Base-by-base conservation (phyloP, 1,140 invertebrate species). In the Pogonomyrmex barbatus region DNA sequence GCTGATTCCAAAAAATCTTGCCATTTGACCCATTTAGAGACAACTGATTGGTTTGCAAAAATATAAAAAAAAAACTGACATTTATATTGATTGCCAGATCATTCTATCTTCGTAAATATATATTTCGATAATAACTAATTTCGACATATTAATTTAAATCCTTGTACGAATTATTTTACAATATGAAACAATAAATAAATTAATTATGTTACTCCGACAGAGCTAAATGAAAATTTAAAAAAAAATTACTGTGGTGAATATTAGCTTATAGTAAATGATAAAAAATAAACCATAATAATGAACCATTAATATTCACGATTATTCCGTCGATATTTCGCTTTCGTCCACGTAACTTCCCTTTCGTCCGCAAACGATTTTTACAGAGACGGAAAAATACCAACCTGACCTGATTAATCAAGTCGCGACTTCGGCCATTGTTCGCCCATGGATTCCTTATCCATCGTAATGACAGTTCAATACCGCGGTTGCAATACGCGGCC, bases 401-500 rank as follows among this genome's bases (percentile, higher is more conserved):
- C 62, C 24, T 70, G 52, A 58, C 50, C 63, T 58, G 45, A 70
- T 81, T 70, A 58, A 81, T 70, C 50, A 70, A 81, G 70, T 70
- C 50, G 24, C 77, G 36, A 52, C 33, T 39, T 42, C n/a, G 9
- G 36, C 50, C 24, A 45, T 81, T 81, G 78, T 56, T 70, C n/a
- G 47, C 47, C 47, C 4, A 24, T n/a, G 77, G 77, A 54, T 70
- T 81, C 63, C 63, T 81, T 70, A 81, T 68, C 17, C 62, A 67
- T 17, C 77, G 77, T 54, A 68, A 54, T 54, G 50, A 47, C 30
- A 24, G 42, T 70, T 81, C 78, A 56, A 70, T 81, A 70, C 5
- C 36, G 50, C 14, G 63, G 62, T 56, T 70, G 30, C 63, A 54
- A 54, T 24, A 24, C 63, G 77, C 36, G 77, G 47, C 30, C 63